Evolutionary conservation across 2,888 invertebrate genomes (phyloP), one percentile per base, ranked within the genome.

Genomic region (Polydrusus tereticollis): DNA sequence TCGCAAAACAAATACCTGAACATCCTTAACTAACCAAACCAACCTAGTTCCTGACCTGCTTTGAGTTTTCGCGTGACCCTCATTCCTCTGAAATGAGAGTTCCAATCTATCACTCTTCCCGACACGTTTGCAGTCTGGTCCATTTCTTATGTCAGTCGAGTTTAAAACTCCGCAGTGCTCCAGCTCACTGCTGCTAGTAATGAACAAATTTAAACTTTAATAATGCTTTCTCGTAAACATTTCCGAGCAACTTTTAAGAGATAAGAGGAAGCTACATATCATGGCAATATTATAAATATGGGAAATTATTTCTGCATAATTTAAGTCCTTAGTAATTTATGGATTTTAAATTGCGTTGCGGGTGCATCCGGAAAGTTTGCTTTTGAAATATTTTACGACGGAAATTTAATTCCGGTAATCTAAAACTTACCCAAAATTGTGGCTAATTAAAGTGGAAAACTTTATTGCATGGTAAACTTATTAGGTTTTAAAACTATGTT

Each of bases 31-130:
- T 16, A 4, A 26, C 23, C 21, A 23, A 12, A 26, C 16, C 43
- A 60, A 26, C 45, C 16, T 16, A 60, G 45, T 64, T 52, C 38
- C 41, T 64, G 12, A 36, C 33, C 52, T 50, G 64, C 55, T 64
- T 47, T 21, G 29, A 41, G 52, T 64, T 64, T 64, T 64, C 14
- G 47, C 36, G 12, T 26, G 29, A 57, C 57, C 58, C 36, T 33
- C 29, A 57, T 59, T 72, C 33, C 62, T 55, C 57, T n/a, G n/a
- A 67, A 21, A 80, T 1, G n/a, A 80, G 74, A 73, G 18, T 76
- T 77, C 78, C 77, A 78, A 80, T 80, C 79, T 78, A 80, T 80
- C 80, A 78, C 79, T 77, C 76, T 65, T 57, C 63, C 69, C 76
- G 79, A 78, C 80, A 78, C 70, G 76, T 67, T 69, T 67, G 70